These are phyloP conservation scores for Xiphophorus couchianus DNA, from an alignment of 2,113 vertebrate species.

Conservation along the genomic window DNA sequence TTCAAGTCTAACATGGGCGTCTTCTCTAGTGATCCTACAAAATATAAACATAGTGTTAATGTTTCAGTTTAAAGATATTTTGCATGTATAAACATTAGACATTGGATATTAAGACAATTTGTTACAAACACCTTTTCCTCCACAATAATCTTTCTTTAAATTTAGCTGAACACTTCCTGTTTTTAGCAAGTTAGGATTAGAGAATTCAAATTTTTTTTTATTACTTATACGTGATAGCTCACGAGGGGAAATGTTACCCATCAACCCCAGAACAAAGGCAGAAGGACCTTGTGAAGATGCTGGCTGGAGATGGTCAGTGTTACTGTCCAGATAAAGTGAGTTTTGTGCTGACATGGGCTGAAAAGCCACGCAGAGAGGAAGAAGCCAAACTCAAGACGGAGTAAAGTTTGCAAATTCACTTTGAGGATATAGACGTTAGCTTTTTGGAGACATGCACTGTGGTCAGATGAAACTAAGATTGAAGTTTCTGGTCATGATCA, in stretches of 20 bases:
- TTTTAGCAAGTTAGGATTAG: no score
- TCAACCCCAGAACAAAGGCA: background rate
- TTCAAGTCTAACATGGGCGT: constrained; percentile 78
- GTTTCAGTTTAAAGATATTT: background rate
- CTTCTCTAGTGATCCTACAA: constrained; percentile 93
- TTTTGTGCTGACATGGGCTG: background rate
- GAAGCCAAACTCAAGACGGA: background rate
- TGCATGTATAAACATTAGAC: background rate
- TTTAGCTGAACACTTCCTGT: no score
- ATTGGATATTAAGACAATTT: no score
- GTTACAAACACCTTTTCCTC: no score
- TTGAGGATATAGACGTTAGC: no score
- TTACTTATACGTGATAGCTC: background rate
- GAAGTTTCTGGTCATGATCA: no score
- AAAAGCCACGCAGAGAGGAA: background rate
- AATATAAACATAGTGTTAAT: constrained; percentile 2
- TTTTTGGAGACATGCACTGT: no score
- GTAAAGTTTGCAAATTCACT: no score
- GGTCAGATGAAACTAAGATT: no score
- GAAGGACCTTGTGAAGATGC: background rate
- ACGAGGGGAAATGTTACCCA: no score
- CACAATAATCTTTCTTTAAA: no score
- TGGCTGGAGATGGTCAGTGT: background rate
- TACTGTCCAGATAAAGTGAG: background rate
- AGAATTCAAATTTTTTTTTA: no score